These are phyloP conservation scores for Lampropteryx suffumata DNA, from an alignment of 2,888 invertebrate genomes.

Conservation along the genomic window DNA sequence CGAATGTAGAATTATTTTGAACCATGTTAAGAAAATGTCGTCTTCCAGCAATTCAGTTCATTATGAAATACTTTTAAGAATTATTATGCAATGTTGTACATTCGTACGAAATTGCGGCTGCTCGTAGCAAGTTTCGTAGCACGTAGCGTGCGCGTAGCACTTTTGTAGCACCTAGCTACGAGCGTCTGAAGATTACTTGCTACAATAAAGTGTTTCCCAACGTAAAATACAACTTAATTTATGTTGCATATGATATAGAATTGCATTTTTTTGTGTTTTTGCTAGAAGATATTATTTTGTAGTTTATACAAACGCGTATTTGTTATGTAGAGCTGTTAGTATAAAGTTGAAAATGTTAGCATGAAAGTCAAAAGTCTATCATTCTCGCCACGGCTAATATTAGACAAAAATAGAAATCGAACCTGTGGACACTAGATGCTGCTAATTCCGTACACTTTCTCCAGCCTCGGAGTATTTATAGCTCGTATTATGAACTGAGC, in stretches of 20 bases:
- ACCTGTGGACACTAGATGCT: constrained; percentile 20
- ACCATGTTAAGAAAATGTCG: not conserved
- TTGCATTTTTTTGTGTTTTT: not conserved
- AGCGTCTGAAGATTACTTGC: constrained; percentile 3
- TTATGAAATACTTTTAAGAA: constrained; percentile 5
- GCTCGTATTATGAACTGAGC: not conserved
- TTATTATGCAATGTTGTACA: constrained; percentile 8
- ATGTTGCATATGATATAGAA: not conserved
- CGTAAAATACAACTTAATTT: not conserved
- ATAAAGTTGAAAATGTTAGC: too few relatives aligned
- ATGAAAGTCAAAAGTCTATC: constrained; percentile 6
- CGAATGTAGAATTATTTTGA: not conserved
- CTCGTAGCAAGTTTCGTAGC: constrained; percentile 15
- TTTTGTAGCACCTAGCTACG: constrained; percentile 14
- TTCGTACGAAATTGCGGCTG: not conserved
- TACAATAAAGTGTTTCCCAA: not conserved
- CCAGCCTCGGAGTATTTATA: constrained; percentile 15
- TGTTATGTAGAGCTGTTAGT: too few relatives aligned
- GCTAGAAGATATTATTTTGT: too few relatives aligned
- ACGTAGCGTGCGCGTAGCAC: constrained; percentile 17
- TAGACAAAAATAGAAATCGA: constrained; percentile 9
- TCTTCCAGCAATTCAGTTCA: not conserved
- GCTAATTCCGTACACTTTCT: constrained; percentile 19
- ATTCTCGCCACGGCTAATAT: constrained; percentile 5
- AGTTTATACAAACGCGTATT: too few relatives aligned